phyloP scores from a whole-genome alignment of 2,113 vertebrate species.

The Neopipo cinnamomea region DNA sequence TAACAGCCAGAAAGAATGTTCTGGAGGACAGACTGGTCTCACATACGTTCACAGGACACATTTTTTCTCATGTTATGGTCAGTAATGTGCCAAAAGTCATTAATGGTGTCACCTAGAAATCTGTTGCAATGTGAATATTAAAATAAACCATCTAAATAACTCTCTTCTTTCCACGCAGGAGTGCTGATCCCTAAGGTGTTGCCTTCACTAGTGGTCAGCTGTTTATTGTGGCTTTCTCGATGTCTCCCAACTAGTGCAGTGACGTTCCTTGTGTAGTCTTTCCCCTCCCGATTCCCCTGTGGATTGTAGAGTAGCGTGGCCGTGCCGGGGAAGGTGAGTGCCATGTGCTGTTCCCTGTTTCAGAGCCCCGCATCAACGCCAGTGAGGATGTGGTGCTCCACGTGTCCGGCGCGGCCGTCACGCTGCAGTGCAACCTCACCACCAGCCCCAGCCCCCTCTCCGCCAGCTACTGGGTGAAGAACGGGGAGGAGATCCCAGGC shows the following conservation, averaged over 20 bases:
- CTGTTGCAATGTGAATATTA: neutral
- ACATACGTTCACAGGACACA: fast-evolving
- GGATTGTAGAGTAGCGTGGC: slow-evolving; percentile 31
- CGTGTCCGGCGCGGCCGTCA: slow-evolving; percentile 57
- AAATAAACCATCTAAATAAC: neutral
- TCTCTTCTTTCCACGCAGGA: slow-evolving; percentile 17
- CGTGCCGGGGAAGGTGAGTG: neutral
- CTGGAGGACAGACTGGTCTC: fast-evolving
- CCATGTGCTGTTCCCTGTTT: slow-evolving; percentile 70
- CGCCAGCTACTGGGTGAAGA: slow-evolving; percentile 94
- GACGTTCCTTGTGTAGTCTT: slow-evolving; percentile 69
- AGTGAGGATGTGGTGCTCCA: slow-evolving; percentile 84
- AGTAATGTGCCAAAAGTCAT: neutral
- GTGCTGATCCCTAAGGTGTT: slow-evolving; percentile 55
- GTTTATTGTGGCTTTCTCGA: slow-evolving; percentile 42
- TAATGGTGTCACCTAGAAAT: neutral
- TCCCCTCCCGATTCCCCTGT: slow-evolving; percentile 35
- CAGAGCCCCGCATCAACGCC: slow-evolving; percentile 93
- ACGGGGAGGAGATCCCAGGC: slow-evolving; percentile 84
- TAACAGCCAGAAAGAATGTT: neutral
- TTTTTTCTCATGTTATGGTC: fast-evolving
- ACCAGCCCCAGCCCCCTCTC: slow-evolving; percentile 80
- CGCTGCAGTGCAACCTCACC: slow-evolving; percentile 92
- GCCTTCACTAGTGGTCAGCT: slow-evolving; percentile 64
- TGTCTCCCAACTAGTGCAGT: slow-evolving; percentile 66